Conservation (phyloP, 2,797 vertebrate species). For the Galago senegalensis region DNA sequence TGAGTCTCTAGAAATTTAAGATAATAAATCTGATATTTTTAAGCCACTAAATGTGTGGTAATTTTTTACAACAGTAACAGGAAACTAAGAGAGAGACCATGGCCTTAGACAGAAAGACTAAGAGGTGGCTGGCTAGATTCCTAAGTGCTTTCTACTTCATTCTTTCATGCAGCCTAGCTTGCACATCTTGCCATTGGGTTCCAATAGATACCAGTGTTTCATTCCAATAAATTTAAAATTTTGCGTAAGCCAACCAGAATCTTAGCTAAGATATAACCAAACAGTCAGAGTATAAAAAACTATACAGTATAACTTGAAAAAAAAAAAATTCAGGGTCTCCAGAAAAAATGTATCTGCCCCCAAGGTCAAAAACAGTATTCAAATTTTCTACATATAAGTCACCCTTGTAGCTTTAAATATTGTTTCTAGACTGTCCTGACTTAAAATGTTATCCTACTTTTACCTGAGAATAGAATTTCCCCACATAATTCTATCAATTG, state of each 20-base stretch:
- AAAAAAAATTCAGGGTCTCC: constrained; percentile 20
- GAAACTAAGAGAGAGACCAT: constrained; percentile 45
- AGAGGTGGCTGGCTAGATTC: background rate
- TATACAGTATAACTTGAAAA: constrained; percentile 41
- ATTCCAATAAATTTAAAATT: constrained; percentile 29
- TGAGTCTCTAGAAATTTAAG: background rate
- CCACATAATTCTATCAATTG: constrained; percentile 37
- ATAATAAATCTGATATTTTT: constrained; percentile 27
- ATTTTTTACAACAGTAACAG: background rate
- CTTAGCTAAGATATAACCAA: constrained; percentile 41
- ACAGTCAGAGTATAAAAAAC: constrained; percentile 5
- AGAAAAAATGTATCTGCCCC: background rate
- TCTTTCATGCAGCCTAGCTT: background rate
- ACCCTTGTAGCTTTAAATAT: background rate
- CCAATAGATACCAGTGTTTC: background rate
- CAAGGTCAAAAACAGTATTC: background rate
- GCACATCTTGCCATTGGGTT: background rate
- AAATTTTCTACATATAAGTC: constrained; percentile 2
- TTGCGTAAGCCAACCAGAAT: constrained; percentile 20
- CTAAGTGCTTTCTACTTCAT: background rate
- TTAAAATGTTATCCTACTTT: constrained; percentile 50
- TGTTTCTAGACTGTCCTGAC: background rate
- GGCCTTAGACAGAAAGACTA: background rate
- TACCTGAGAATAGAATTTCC: background rate
- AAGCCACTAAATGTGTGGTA: background rate